Conservation (phyloP, 2,113 vertebrate genomes). For the Cottus gobio region DNA sequence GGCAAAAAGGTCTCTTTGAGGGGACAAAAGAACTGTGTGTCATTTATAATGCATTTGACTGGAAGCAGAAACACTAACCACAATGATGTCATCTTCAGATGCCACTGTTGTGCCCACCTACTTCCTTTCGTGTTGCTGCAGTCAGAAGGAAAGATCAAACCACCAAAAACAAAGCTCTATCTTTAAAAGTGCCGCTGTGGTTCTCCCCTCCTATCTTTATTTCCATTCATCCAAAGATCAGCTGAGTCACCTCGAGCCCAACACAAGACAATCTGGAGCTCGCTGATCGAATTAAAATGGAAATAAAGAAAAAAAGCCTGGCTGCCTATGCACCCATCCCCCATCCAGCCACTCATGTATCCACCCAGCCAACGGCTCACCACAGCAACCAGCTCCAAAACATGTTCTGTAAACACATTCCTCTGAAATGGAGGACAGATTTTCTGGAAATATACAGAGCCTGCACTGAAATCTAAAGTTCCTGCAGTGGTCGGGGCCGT, state of each 20-base stretch:
- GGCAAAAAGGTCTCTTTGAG: background rate
- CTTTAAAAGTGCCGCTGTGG: background rate
- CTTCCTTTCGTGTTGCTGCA: background rate
- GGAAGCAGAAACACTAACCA: background rate
- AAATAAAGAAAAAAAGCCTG: background rate
- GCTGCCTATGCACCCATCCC: conserved; percentile 21
- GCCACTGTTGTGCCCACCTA: background rate
- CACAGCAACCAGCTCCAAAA: conserved; percentile 56
- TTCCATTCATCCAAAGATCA: conserved; percentile 30
- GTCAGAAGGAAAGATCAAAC: conserved; percentile 9
- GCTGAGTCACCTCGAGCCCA: conserved; percentile 6
- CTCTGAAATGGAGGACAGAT: conserved; percentile 34
- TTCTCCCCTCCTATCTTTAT: background rate
- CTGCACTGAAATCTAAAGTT: background rate
- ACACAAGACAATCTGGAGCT: conserved; percentile 23
- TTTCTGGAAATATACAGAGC: conserved; percentile 10
- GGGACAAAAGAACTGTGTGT: background rate
- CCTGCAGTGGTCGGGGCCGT: background rate
- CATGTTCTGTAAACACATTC: conserved; percentile 62
- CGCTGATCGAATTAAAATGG: conserved; percentile 47
- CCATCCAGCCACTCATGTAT: conserved; percentile 10
- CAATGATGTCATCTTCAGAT: conserved; percentile 21
- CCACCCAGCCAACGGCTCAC: conserved; percentile 15
- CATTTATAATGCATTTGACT: background rate
- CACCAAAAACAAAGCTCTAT: conserved; percentile 2